Conservation (phyloP, 2,797 vertebrate genomes). For the Propithecus deckenii region DNA sequence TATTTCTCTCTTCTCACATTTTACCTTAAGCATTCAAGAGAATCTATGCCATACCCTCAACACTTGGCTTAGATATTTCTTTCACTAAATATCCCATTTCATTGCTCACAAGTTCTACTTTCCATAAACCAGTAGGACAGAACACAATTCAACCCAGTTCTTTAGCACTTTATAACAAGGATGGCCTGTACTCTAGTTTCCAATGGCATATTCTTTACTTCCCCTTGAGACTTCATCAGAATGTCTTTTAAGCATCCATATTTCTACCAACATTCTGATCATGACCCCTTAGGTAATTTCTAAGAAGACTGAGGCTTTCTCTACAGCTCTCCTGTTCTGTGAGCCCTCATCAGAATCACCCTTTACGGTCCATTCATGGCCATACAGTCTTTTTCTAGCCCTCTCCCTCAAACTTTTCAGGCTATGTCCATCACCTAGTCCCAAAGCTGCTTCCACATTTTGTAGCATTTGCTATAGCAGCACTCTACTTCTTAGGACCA, state of each 20-base stretch:
- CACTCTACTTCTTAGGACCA: not conserved
- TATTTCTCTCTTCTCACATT: not conserved
- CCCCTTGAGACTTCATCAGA: not conserved
- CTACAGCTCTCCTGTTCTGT: not conserved
- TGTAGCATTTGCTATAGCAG: not conserved
- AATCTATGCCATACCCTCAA: not conserved
- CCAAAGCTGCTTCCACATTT: not conserved
- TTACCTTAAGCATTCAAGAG: not conserved
- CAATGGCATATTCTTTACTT: not conserved
- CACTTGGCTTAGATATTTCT: not conserved
- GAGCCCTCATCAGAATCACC: not conserved
- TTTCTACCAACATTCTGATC: not conserved
- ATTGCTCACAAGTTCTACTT: not conserved
- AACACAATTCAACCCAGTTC: not conserved
- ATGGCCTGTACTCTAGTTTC: not conserved
- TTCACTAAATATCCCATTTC: not conserved
- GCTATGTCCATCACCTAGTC: not conserved
- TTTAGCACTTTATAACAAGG: not conserved
- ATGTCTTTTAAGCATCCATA: not conserved
- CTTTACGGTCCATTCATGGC: not conserved
- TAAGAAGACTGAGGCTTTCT: not conserved
- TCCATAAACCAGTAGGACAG: not conserved
- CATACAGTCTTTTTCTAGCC: not conserved
- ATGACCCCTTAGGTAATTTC: not conserved
- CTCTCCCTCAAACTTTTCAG: not conserved